phyloP scores from a whole-genome alignment of 2,888 invertebrate species.

The Melanostoma mellinum region DNA sequence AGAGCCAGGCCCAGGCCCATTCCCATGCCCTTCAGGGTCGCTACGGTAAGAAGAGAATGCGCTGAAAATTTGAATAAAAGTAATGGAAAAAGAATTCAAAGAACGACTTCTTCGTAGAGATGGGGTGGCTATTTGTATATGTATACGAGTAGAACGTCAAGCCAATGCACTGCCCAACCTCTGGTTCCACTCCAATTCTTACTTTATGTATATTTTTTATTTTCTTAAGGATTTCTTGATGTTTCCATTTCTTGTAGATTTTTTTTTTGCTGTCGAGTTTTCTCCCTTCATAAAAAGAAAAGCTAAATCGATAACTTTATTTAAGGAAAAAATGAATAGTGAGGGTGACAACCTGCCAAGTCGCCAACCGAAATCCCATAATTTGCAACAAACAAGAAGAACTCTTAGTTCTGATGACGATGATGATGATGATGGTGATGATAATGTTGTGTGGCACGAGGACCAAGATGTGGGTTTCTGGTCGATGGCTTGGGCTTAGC shows the following conservation, averaged over 20 bases:
- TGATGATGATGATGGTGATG: slow-evolving; percentile 40
- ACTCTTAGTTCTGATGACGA: slow-evolving; percentile 59
- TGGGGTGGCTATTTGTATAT: not conserved
- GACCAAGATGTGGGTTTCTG: slow-evolving; percentile 52
- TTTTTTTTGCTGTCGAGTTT: slow-evolving; percentile 21
- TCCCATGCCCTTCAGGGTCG: not conserved
- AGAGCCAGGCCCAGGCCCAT: not conserved
- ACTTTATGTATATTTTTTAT: slow-evolving; percentile 50
- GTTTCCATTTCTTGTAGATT: slow-evolving; percentile 65
- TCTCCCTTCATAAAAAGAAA: slow-evolving; percentile 17
- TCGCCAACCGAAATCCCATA: slow-evolving; percentile 70
- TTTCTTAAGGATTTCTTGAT: slow-evolving; percentile 66
- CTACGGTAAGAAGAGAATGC: slow-evolving; percentile 12
- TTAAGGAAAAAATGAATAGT: slow-evolving; percentile 18
- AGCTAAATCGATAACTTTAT: slow-evolving; percentile 68
- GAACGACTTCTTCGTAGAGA: slow-evolving; percentile 19
- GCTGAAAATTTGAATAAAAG: slow-evolving; percentile 29
- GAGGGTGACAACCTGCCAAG: slow-evolving; percentile 45
- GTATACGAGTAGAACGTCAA: slow-evolving; percentile 1
- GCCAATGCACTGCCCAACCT: slow-evolving; percentile 9
- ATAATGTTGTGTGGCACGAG: slow-evolving; percentile 22
- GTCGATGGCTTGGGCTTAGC: slow-evolving; percentile 32
- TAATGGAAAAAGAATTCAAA: slow-evolving; percentile 17
- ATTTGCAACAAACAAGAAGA: slow-evolving; percentile 62
- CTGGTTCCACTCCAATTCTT: slow-evolving; percentile 25